Evolutionary conservation across 2,888 invertebrate genomes (phyloP), one percentile per base, ranked within the genome.

Genomic region (Drosophila emarginata): DNA sequence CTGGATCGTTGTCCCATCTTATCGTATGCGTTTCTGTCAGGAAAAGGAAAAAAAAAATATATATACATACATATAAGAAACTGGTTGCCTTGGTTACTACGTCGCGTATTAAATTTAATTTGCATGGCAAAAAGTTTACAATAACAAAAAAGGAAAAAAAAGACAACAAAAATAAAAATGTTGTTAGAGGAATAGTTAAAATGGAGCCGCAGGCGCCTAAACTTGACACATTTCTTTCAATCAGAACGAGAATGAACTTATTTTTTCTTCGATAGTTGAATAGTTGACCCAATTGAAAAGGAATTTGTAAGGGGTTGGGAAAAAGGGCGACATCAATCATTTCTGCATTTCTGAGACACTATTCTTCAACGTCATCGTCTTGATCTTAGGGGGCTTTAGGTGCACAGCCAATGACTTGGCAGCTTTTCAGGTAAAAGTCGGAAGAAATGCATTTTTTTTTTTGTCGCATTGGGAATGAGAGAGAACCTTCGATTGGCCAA

Each of bases 301-400:
- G 54, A 32, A 40, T 57, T 39, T 12, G 28, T n/a, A 26, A n/a
- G n/a, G 57, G 1, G 39, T n/a, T n/a, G 37, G 14, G 21, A 37
- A 18, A 28, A 81, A 85, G 88, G 88, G 88, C 80, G 67, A 82
- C 81, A 88, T 88, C 80, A 88, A 88, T 81, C 88, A 81, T 45
- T 45, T 45, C 67, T 65, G 75, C 67, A 64, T 67, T 76, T 45
- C 69, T 76, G 81, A 72, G 87, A 80, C 72, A 74, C 53, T 72
- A 74, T 72, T 72, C 69, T 62, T 14, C 59, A 72, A 59, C 64
- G 61, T 69, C 72, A 78, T 61, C 64, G 64, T 45, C 60, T 56
- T 37, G 68, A 61, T 57, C 53, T 70, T 76, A 70, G 83, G 84
- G 80, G 87, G 80, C 87, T 82, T 87, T 85, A 32, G 32, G 11